Percentiles rank a stretch among this genome's conserved stretches.
Conservation (phyloP, 2,888 invertebrate species). For the Brachycybe producta region DNA sequence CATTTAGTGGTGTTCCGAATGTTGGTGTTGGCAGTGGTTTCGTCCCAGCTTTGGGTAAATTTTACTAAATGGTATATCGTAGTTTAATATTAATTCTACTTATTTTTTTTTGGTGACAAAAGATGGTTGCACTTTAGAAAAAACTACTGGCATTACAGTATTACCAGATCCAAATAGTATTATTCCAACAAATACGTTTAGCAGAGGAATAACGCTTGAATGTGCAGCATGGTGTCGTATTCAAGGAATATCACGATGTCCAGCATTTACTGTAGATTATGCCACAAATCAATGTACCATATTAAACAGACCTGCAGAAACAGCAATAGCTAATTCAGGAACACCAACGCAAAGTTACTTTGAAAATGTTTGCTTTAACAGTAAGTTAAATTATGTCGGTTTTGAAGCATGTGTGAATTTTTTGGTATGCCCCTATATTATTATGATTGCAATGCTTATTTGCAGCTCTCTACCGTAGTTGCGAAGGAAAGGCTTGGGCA, state of each 20-base stretch:
- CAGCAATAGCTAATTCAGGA: constrained; percentile 23
- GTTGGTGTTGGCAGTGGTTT: too few relatives aligned
- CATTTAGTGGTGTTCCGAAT: too few relatives aligned
- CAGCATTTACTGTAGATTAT: constrained; percentile 36
- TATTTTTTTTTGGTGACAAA: too few relatives aligned
- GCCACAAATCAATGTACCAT: constrained; percentile 33
- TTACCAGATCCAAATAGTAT: not conserved
- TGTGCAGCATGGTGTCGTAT: constrained; percentile 31
- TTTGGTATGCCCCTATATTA: not conserved
- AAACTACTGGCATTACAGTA: constrained; percentile 9
- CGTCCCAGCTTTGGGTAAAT: too few relatives aligned
- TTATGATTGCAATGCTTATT: constrained; percentile 2
- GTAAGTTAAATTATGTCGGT: constrained; percentile 21
- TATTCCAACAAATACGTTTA: constrained; percentile 4
- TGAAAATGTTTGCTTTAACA: constrained; percentile 32
- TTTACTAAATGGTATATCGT: too few relatives aligned
- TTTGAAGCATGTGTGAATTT: not conserved
- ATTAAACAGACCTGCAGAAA: constrained; percentile 29
- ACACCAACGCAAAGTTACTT: constrained; percentile 32
- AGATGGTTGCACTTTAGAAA: constrained; percentile 15
- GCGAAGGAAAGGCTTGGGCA: constrained; percentile 30
- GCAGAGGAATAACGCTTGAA: constrained; percentile 33
- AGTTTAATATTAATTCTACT: too few relatives aligned
- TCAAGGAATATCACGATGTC: constrained; percentile 32
- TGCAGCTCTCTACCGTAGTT: constrained; percentile 4